Evolutionary conservation across 2,797 vertebrate genomes (phyloP).

Genomic region (Carapus acus): DNA sequence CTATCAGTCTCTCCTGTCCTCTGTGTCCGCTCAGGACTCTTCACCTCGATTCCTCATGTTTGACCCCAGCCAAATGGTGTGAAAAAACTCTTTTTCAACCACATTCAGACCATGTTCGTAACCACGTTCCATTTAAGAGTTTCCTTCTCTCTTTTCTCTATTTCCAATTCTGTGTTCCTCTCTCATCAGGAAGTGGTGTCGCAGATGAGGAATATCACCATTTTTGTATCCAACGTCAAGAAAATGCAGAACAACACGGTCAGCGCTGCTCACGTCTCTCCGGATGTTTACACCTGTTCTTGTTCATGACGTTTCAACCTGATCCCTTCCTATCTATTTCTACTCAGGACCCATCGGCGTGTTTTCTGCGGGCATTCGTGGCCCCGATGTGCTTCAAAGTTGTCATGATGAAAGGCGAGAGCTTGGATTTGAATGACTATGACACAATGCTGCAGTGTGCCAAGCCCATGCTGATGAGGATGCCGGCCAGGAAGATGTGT

Average conservation of each 20-base stretch:
- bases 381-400: slow-evolving; percentile 53
- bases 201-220: slow-evolving; percentile 50
- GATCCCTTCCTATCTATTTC: not conserved
- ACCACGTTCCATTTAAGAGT: not conserved
- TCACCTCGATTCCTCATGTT: not conserved
- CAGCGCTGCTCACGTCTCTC: slow-evolving; percentile 32
- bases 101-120: not conserved
- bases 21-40: not conserved
- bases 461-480: slow-evolving; percentile 36
- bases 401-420: slow-evolving; percentile 24
- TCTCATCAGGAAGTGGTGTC: slow-evolving; percentile 31
- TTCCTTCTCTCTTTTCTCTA: not conserved
- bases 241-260: slow-evolving; percentile 58
- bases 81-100: not conserved
- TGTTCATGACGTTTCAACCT: not conserved
- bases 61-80: slow-evolving; percentile 25
- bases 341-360: slow-evolving; percentile 46
- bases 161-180: slow-evolving; percentile 11
- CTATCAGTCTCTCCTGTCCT: slow-evolving; percentile 18
- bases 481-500: slow-evolving; percentile 13
- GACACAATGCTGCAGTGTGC: slow-evolving; percentile 50
- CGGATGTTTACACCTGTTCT: not conserved
- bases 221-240: slow-evolving; percentile 49
- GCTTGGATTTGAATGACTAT: slow-evolving; percentile 38
- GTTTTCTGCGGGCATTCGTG: slow-evolving; percentile 58